Evolutionary conservation across 1,140 invertebrate species (phyloP), one percentile per base, ranked within the genome.

Genomic region (Zelostemma sp.): DNA sequence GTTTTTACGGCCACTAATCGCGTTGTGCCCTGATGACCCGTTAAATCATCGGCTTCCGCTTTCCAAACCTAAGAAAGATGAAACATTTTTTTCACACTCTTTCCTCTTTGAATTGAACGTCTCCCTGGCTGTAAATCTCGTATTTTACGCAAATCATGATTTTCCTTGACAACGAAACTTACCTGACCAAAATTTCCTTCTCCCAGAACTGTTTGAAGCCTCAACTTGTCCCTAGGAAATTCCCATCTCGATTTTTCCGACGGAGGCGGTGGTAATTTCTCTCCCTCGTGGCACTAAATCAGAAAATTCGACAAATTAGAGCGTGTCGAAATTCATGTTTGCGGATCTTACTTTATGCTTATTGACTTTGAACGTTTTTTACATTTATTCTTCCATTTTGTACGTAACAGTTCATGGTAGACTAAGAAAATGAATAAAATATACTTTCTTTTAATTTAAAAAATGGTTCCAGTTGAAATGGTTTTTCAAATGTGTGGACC

Each of bases 141-240:
- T 25, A 25, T 4, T 25, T 25, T 25, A 3, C 21, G 8, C 8
- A 25, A 25, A 25, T 25, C 3, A 25, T n/a, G n/a, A n/a, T n/a
- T n/a, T n/a, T n/a, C n/a, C n/a, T 9, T 11, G 35, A 38, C 1
- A n/a, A 15, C n/a, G 6, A 41, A 2, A 31, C 76, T 85, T 80
- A 92, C 92, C 87, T 92, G 91, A 19, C 93, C 93, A 79, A 95
- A 95, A 80, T 95, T 94, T 25, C 93, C 93, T 83, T 93, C 90
- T 5, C 93, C 93, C 6, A 95, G 82, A 21, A 94, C 86, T 28
- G 92, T 93, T 74, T 94, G 92, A 21, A 94, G 82, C 33, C 91
- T 87, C n/a, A 95, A 84, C 76, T 93, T 92, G 67, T 90, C 90
- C 74, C 92, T 86, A 1, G 93, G 90, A 68, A 95, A 92, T 75